These are phyloP conservation scores for Epinotia bilunana DNA, from an alignment of 2,888 invertebrate genomes.

Conservation along the genomic window DNA sequence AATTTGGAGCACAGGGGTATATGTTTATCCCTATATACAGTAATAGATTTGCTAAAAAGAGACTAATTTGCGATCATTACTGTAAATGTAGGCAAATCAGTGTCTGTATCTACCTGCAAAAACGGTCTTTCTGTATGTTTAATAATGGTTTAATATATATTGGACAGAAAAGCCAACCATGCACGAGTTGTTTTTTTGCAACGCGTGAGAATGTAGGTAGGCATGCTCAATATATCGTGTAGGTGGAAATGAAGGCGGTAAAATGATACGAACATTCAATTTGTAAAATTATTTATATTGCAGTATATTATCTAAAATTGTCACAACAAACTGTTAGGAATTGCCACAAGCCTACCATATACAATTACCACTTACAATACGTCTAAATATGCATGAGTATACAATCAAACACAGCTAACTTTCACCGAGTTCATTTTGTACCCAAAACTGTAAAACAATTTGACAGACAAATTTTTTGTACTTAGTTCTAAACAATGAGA, in stretches of 20 bases:
- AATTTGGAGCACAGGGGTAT: too few species aligned
- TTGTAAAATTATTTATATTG: constrained; percentile 82
- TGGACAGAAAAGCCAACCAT: too few species aligned
- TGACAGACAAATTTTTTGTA: constrained; percentile 10
- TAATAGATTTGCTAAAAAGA: too few species aligned
- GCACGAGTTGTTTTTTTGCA: too few species aligned
- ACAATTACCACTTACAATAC: constrained; percentile 51
- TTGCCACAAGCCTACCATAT: constrained; percentile 74
- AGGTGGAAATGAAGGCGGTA: background rate
- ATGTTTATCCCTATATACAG: too few species aligned
- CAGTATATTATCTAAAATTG: constrained; percentile 72
- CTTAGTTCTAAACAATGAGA: background rate
- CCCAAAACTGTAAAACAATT: constrained; percentile 5
- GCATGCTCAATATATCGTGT: too few species aligned
- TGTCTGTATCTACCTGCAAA: background rate
- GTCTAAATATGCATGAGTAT: constrained; percentile 19
- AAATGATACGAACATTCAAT: constrained; percentile 53
- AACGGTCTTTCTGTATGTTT: too few species aligned
- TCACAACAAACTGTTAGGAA: constrained; percentile 76
- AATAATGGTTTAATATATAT: too few species aligned
- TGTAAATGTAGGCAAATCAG: background rate
- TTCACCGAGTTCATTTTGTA: constrained; percentile 29
- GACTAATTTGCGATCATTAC: background rate
- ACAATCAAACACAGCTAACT: constrained; percentile 25
- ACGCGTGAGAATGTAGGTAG: too few species aligned